Evolutionary conservation across 1,140 invertebrate genomes (phyloP).

Genomic region (Anastatus disparis): DNA sequence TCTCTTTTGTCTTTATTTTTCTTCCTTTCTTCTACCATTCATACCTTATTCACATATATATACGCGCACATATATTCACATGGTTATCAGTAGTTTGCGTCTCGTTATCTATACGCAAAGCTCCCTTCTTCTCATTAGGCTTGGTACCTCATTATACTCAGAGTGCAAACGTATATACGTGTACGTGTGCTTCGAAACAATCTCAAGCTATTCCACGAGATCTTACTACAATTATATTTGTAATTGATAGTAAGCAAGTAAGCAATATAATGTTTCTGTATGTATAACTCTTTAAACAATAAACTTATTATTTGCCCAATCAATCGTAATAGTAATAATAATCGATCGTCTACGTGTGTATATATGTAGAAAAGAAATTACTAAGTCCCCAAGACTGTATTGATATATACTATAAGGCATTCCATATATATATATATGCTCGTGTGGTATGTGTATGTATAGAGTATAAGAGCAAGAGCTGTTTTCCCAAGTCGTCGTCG

Average conservation of each 20-base stretch:
- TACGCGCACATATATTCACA: too few species aligned
- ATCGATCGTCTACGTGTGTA: not conserved
- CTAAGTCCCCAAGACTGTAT: too few species aligned
- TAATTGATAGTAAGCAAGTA: slow-evolving; percentile 54
- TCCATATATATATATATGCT: too few species aligned
- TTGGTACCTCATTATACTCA: slow-evolving; percentile 54
- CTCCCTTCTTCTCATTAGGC: slow-evolving; percentile 53
- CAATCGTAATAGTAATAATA: slow-evolving; percentile 20
- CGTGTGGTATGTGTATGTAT: not conserved
- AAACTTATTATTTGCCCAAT: slow-evolving; percentile 44
- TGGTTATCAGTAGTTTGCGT: too few species aligned
- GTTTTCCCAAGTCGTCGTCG: not conserved
- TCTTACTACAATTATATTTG: slow-evolving; percentile 56
- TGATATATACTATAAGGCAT: too few species aligned
- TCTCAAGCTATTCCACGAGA: too few species aligned
- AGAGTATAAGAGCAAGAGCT: too few species aligned
- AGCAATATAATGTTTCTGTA: slow-evolving; percentile 50
- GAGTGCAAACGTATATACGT: too few species aligned
- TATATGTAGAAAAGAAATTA: too few species aligned
- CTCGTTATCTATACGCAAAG: slow-evolving; percentile 24
- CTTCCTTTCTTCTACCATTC: too few species aligned
- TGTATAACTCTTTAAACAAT: slow-evolving; percentile 57
- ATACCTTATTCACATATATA: too few species aligned
- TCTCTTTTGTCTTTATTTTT: too few species aligned
- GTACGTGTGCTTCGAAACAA: slow-evolving; percentile 9